phyloP scores from a whole-genome alignment of 2,888 invertebrate species.

The Noctua janthina region DNA sequence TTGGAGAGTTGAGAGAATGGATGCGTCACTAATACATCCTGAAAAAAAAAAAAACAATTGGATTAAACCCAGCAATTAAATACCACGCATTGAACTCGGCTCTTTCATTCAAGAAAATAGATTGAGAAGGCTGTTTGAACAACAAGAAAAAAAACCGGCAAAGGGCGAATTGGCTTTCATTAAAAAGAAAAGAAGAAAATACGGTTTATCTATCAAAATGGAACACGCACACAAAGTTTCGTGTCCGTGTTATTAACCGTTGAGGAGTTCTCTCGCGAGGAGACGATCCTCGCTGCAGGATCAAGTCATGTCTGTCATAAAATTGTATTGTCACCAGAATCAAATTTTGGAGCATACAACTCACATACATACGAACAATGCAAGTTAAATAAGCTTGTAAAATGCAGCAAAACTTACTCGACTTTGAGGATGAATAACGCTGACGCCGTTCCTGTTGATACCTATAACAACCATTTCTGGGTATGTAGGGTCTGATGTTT shows the following conservation, averaged over 20 bases:
- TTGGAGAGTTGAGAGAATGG: slow-evolving; percentile 97
- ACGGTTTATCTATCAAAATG: background rate
- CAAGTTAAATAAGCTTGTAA: background rate
- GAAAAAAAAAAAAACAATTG: slow-evolving; percentile 66
- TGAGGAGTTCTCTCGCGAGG: background rate
- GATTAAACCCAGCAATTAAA: slow-evolving; percentile 1
- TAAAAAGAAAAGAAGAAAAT: background rate
- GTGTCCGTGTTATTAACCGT: background rate
- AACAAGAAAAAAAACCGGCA: background rate
- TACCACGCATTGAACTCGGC: background rate
- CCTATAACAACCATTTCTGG: slow-evolving; percentile 97
- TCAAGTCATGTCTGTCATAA: background rate
- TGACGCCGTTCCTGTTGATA: slow-evolving; percentile 97
- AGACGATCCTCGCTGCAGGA: background rate
- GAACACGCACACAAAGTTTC: background rate
- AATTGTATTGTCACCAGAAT: background rate
- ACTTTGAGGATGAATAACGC: slow-evolving; percentile 96
- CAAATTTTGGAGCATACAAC: background rate
- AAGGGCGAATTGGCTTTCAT: background rate
- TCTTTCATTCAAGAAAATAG: background rate
- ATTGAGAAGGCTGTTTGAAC: background rate
- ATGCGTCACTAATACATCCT: slow-evolving; percentile 96
- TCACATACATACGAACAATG: background rate
- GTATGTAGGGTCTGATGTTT: slow-evolving; percentile 96
- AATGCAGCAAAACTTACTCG: slow-evolving; percentile 91